Conservation (phyloP, 2,888 invertebrate genomes). For the Sinodicranocentrus sp. region DNA sequence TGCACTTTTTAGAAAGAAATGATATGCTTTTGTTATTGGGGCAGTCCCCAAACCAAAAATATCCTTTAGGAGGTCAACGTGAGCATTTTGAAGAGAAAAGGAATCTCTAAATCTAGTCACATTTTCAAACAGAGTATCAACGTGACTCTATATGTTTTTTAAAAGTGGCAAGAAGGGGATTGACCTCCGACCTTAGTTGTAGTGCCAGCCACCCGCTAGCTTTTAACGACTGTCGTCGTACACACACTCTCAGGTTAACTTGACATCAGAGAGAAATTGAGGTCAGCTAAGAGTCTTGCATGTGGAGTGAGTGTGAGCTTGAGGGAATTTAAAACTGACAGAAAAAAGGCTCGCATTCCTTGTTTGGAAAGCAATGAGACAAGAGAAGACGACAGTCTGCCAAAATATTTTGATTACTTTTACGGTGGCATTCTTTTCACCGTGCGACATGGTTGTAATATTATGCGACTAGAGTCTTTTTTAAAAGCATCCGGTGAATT, state of each 20-base stretch:
- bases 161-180: conserved; percentile 62
- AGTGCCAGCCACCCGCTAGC: conserved; percentile 53
- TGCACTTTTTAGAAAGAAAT: conserved; percentile 18
- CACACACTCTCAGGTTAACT: conserved; percentile 6
- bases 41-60: too few species aligned
- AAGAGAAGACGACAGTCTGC: conserved; percentile 62
- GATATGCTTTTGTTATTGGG: conserved; percentile 25
- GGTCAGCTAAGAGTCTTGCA: conserved; percentile 53
- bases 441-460: conserved; percentile 25
- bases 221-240: conserved; percentile 60
- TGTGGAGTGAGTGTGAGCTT: neutral
- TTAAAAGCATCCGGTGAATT: conserved; percentile 53
- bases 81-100: too few species aligned
- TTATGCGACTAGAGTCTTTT: conserved; percentile 18
- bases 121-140: too few species aligned
- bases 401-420: conserved; percentile 68
- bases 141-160: neutral
- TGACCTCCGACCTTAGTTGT: conserved; percentile 63
- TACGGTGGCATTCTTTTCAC: neutral
- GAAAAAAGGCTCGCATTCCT: neutral
- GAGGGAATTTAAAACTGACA: too few species aligned
- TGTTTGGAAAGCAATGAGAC: conserved; percentile 26
- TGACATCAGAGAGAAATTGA: conserved; percentile 66
- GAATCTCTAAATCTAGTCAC: too few species aligned
- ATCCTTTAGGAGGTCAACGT: conserved; percentile 7